Evolutionary conservation across 2,888 invertebrate species (phyloP).

Genomic region (Augiades crinisus): DNA sequence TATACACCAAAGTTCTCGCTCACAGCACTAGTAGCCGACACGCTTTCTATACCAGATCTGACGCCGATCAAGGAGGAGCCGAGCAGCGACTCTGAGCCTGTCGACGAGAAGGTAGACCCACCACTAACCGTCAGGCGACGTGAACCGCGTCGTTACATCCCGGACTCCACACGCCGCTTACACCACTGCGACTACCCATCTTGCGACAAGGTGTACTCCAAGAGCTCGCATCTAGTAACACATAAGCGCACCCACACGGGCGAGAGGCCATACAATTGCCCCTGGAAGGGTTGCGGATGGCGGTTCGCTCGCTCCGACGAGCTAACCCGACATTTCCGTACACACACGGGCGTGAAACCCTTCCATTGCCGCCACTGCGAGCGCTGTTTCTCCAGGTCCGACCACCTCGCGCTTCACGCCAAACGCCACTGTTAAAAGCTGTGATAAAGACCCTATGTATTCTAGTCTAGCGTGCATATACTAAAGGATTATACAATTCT

Average conservation of each 20-base stretch:
- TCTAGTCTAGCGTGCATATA: too few species aligned
- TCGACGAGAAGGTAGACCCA: slow-evolving; percentile 51
- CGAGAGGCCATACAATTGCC: slow-evolving; percentile 98
- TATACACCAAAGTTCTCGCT: slow-evolving; percentile 7
- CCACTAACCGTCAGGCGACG: slow-evolving; percentile 73
- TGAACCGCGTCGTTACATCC: slow-evolving; percentile 46
- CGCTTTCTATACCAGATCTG: slow-evolving; percentile 41
- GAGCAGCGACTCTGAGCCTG: slow-evolving; percentile 51
- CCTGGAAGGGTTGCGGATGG: slow-evolving; percentile 99
- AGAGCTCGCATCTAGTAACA: slow-evolving; percentile 97
- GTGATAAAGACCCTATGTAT: too few species aligned
- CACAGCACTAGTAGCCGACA: slow-evolving; percentile 16
- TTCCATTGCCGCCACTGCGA: slow-evolving; percentile 98
- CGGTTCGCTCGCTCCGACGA: slow-evolving; percentile 98
- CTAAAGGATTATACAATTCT: too few species aligned
- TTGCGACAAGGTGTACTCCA: slow-evolving; percentile 98
- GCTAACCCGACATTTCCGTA: slow-evolving; percentile 97
- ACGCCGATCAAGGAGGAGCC: slow-evolving; percentile 60
- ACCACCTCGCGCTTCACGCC: slow-evolving; percentile 97
- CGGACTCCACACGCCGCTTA: slow-evolving; percentile 92
- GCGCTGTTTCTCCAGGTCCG: slow-evolving; percentile 97
- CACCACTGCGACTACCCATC: slow-evolving; percentile 97
- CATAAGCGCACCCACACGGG: slow-evolving; percentile 99
- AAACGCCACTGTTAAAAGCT: too few species aligned
- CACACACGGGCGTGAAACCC: slow-evolving; percentile 98